Evolutionary conservation across 2,888 invertebrate species (phyloP).

Genomic region (Alcis repandata): DNA sequence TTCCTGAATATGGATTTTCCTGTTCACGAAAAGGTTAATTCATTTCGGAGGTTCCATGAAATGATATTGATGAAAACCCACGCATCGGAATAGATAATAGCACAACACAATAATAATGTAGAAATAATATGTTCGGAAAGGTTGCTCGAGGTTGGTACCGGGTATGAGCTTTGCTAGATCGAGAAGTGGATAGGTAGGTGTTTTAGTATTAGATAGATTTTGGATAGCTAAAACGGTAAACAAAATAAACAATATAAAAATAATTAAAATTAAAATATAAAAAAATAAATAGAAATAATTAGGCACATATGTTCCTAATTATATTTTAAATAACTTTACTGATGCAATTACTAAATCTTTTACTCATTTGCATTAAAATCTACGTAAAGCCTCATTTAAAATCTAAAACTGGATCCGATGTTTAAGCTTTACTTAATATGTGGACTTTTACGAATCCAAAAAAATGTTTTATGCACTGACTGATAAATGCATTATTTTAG

Average conservation of each 20-base stretch:
- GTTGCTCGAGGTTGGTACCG: not conserved
- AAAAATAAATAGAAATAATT: too few relatives aligned
- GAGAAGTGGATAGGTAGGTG: not conserved
- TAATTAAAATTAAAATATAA: too few relatives aligned
- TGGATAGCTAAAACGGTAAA: too few relatives aligned
- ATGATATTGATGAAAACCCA: constrained; percentile 15
- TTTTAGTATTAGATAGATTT: too few relatives aligned
- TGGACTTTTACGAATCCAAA: too few relatives aligned
- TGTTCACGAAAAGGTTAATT: constrained; percentile 25
- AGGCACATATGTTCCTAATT: too few relatives aligned
- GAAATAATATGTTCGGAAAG: not conserved
- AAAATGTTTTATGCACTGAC: too few relatives aligned
- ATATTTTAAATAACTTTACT: too few relatives aligned
- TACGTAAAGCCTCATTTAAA: not conserved
- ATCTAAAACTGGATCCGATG: not conserved
- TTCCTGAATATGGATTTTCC: constrained; percentile 26
- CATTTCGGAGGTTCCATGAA: constrained; percentile 18
- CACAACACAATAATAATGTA: constrained; percentile 9
- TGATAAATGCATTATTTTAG: too few relatives aligned
- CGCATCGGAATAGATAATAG: constrained; percentile 9
- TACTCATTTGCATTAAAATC: not conserved
- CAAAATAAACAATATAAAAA: too few relatives aligned
- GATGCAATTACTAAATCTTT: too few relatives aligned
- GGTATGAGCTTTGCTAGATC: not conserved
- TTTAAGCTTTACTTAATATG: not conserved